These are phyloP conservation scores for Dynastes grantii DNA, from an alignment of 2,888 invertebrate species.

Conservation along the genomic window DNA sequence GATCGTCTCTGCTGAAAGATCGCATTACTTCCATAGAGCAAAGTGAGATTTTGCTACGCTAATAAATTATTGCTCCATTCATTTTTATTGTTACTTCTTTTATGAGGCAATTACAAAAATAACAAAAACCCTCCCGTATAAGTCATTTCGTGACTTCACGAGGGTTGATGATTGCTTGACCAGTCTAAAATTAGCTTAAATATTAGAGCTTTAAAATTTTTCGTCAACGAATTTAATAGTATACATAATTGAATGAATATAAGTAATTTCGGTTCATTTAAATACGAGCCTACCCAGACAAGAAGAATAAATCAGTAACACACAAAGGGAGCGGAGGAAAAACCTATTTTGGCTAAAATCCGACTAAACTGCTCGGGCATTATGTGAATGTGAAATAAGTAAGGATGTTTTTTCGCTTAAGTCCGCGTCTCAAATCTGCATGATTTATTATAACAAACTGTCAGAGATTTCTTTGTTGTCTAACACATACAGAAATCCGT, in stretches of 20 bases:
- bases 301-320: constrained; percentile 19
- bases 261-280: background rate
- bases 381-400: constrained; percentile 45
- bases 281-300: background rate
- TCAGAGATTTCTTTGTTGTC: constrained; percentile 28
- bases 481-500: background rate
- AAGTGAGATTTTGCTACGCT: no score
- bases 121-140: no score
- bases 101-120: no score
- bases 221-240: background rate
- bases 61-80: no score
- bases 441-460: constrained; percentile 39
- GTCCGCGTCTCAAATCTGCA: constrained; percentile 30
- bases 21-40: no score
- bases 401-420: constrained; percentile 28
- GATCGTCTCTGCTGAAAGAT: no score
- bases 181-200: no score
- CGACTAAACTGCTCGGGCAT: constrained; percentile 30
- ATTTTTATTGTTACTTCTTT: no score
- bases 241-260: background rate
- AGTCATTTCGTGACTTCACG: no score
- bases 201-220: no score
- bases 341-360: constrained; percentile 37
- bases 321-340: background rate
- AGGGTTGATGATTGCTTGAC: no score